These are phyloP conservation scores for Drosophila nikananu DNA, from an alignment of 1,140 invertebrate genomes.

Conservation along the genomic window DNA sequence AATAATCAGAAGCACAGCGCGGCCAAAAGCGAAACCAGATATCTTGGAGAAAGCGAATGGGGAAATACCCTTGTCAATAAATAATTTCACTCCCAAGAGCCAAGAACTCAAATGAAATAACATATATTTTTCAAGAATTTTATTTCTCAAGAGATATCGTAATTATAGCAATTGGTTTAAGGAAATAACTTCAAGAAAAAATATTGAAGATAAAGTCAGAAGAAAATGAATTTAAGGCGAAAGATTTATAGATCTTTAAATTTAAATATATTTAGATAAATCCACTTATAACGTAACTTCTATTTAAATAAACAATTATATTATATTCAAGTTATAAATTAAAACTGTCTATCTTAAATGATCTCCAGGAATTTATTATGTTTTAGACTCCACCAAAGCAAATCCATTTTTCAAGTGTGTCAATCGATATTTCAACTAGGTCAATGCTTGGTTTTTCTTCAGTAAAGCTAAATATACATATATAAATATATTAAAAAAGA, in stretches of 20 bases:
- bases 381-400: not conserved
- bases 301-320: not conserved
- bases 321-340: not conserved
- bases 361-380: not conserved
- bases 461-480: not conserved
- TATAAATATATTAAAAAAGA: not conserved
- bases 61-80: conserved; percentile 37
- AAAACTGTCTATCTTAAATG: no score
- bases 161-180: no score
- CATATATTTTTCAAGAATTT: not conserved
- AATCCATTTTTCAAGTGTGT: not conserved
- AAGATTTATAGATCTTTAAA: no score
- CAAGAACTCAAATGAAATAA: not conserved
- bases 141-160: no score
- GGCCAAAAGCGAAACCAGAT: conserved; percentile 24
- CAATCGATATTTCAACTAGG: not conserved
- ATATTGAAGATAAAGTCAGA: no score
- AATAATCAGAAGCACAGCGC: conserved; percentile 60
- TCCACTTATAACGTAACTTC: no score
- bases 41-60: conserved; percentile 20
- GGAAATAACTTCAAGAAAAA: not conserved
- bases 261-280: no score
- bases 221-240: no score
- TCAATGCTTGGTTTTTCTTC: not conserved
- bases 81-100: not conserved